These are phyloP conservation scores for Psammodynastes pulverulentus DNA, from an alignment of 2,113 vertebrate genomes.

Conservation along the genomic window DNA sequence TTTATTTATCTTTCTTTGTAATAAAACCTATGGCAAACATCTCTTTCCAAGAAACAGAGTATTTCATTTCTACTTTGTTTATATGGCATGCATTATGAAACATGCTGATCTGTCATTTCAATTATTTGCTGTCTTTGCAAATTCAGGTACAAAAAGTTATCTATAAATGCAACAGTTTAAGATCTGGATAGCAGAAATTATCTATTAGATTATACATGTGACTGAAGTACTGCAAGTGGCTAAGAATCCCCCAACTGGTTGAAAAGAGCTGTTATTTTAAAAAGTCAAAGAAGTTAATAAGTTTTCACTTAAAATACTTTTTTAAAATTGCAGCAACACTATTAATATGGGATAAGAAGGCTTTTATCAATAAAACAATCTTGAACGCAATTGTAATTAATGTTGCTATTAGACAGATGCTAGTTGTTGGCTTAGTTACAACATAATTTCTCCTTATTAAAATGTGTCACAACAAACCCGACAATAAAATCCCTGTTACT, in stretches of 20 bases:
- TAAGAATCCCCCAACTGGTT: not conserved
- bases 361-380: not conserved
- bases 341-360: not conserved
- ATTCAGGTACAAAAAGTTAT: not conserved
- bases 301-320: not conserved
- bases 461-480: not conserved
- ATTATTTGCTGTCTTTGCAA: conserved; percentile 4
- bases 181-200: not conserved
- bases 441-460: not conserved
- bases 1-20: not conserved
- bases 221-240: not conserved
- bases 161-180: not conserved
- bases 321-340: not conserved
- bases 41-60: not conserved
- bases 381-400: not conserved
- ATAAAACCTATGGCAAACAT: not conserved
- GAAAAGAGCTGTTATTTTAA: not conserved
- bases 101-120: conserved; percentile 15
- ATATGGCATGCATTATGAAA: conserved; percentile 19
- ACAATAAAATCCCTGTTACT: too few species aligned
- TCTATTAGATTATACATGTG: not conserved
- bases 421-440: not conserved
- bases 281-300: not conserved
- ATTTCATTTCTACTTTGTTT: conserved; percentile 17
- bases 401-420: not conserved